Percentiles rank a stretch among this genome's conserved stretches.
Evolutionary conservation across 2,888 invertebrate species (phyloP).

Genomic region (Hesperia comma): DNA sequence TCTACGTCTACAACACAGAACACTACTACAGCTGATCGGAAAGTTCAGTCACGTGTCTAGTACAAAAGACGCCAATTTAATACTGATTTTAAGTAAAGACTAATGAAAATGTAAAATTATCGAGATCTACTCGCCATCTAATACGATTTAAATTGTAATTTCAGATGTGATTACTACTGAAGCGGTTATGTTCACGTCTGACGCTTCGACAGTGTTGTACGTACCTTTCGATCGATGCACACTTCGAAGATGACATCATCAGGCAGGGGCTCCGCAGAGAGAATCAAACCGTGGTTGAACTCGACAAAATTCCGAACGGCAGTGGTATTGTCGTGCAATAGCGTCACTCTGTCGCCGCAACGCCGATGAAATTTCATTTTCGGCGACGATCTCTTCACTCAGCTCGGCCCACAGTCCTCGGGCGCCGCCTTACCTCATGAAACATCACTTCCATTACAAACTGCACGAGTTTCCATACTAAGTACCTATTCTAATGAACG

Average conservation of each 20-base stretch:
- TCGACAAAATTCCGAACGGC: slow-evolving; percentile 91
- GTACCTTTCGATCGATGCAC: slow-evolving; percentile 94
- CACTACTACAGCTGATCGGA: too few relatives aligned
- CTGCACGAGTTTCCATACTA: background rate
- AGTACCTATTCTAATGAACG: background rate
- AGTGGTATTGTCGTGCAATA: slow-evolving; percentile 92
- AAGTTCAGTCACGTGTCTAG: too few relatives aligned
- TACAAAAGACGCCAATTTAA: background rate
- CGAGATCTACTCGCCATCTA: background rate
- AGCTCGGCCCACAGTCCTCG: background rate
- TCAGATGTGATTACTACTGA: background rate
- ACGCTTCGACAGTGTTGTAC: slow-evolving; percentile 34
- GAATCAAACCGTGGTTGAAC: slow-evolving; percentile 94
- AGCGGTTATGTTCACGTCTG: slow-evolving; percentile 16
- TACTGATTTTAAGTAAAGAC: slow-evolving; percentile 7
- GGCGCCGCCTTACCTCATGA: slow-evolving; percentile 1
- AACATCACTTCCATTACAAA: slow-evolving; percentile 3
- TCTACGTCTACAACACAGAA: too few relatives aligned
- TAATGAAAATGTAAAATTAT: background rate
- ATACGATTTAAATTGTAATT: background rate
- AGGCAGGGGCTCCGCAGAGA: slow-evolving; percentile 90
- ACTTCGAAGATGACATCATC: slow-evolving; percentile 94
- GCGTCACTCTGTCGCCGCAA: slow-evolving; percentile 93
- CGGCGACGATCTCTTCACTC: slow-evolving; percentile 37
- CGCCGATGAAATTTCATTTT: slow-evolving; percentile 88